Base-by-base conservation (phyloP, 2,797 vertebrate species). In the Molossus alvarezi region DNA sequence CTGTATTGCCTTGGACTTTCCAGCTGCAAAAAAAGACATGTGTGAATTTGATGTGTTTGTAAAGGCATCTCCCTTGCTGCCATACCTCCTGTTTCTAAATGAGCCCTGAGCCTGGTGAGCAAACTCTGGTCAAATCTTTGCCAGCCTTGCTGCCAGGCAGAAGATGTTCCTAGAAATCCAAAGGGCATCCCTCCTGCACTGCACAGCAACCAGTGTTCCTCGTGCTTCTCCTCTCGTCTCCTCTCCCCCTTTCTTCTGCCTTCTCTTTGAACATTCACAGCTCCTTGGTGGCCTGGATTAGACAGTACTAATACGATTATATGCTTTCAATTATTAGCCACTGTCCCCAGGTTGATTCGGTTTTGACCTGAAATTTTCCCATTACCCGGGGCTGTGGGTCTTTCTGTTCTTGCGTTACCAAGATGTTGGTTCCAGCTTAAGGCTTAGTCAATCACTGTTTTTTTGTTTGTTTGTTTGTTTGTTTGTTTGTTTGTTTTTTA, bases 241-340 rank as follows among this genome's bases (percentile, higher is more conserved):
- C 27, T 62, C 14, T 0, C 15, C n/a, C 15, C 33, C 25, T n/a
- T 81, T 20, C 58, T 91, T 53, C 69, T 79, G 18, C 9, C 33
- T 45, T 90, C 60, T 15, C 17, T 73, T 27, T 83, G 37, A 92
- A 73, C 4, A 81, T 48, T 48, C 72, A 76, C 2, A 62, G 64
- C 29, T 94, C 45, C 21, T 33, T 9, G 20, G 79, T 53, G 29
- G 27, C 29, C 90, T 80, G n/a, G 77, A 33, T 83, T 76, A 72
- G 69, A 88, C 18, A 33, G 18, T 73, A 67, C 60, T 13, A 60
- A 87, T 37, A 6, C 45, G 65, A 29, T 53, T 83, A 29, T 33
- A 17, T 73, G 57, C 25, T 92, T 95, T 96, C 69, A 83, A 88
- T 79, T 83, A 8, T 7, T 18, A 91, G 45, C 17, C 25, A 77